Evolutionary conservation across 2,888 invertebrate species (phyloP).

Genomic region (Meloe dianella): DNA sequence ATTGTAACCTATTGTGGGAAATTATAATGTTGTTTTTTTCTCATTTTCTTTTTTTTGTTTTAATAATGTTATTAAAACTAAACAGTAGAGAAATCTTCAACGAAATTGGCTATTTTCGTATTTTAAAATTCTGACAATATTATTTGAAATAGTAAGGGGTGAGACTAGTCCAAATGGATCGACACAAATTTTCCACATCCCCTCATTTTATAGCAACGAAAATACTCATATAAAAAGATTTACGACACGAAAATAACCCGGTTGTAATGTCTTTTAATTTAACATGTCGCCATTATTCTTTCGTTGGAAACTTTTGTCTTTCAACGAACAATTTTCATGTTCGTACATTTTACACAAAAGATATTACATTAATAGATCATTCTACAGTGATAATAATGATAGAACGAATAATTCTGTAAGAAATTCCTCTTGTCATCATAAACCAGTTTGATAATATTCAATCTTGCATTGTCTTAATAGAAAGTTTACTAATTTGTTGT

Average conservation of each 20-base stretch:
- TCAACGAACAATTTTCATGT: slow-evolving; percentile 34
- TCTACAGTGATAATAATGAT: not conserved
- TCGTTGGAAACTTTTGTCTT: slow-evolving; percentile 42
- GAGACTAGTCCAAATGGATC: not conserved
- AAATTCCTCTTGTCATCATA: not conserved
- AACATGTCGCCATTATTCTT: slow-evolving; percentile 54
- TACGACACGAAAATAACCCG: slow-evolving; percentile 53
- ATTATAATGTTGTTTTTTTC: slow-evolving; percentile 38
- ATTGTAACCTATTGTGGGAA: slow-evolving; percentile 44
- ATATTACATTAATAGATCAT: not conserved
- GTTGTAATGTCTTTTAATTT: slow-evolving; percentile 57
- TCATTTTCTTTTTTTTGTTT: slow-evolving; percentile 18
- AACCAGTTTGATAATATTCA: not conserved
- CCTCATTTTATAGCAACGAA: slow-evolving; percentile 51
- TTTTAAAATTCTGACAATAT: not conserved
- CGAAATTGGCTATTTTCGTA: no score
- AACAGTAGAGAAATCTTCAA: not conserved
- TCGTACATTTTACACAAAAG: not conserved
- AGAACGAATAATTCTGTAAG: not conserved
- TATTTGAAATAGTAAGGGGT: no score
- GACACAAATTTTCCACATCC: not conserved
- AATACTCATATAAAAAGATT: slow-evolving; percentile 57
- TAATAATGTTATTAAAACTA: slow-evolving; percentile 24
- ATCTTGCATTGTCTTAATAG: not conserved
- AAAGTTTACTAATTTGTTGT: slow-evolving; percentile 27